phyloP scores from a whole-genome alignment of 2,113 vertebrate species.

The Pantherophis guttatus region DNA sequence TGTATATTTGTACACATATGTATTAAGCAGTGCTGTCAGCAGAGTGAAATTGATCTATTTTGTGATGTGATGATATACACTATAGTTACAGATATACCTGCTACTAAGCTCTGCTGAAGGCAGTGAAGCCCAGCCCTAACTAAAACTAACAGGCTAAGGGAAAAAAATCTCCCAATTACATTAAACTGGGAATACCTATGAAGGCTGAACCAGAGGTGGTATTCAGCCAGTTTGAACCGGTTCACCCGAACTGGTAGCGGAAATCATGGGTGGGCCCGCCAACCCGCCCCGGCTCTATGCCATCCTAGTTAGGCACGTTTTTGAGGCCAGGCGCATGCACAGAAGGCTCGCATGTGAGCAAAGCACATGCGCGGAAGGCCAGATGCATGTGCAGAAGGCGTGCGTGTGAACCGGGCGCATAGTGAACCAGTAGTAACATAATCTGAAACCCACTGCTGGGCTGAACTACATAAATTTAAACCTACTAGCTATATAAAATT shows the following conservation, averaged over 20 bases:
- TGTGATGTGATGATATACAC: constrained; percentile 3
- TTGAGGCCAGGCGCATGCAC: too few relatives aligned
- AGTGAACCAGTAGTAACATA: too few relatives aligned
- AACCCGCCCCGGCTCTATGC: too few relatives aligned
- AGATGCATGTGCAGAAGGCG: too few relatives aligned
- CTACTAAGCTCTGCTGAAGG: background rate
- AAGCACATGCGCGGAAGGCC: too few relatives aligned
- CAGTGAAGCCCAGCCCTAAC: background rate
- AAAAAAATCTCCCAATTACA: constrained; percentile 12
- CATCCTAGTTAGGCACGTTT: too few relatives aligned
- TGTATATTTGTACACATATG: background rate
- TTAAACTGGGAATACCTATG: constrained; percentile 10
- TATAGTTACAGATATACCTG: background rate
- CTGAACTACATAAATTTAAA: background rate
- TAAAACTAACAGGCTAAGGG: constrained; percentile 11
- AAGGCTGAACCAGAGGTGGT: background rate
- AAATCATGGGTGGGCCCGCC: too few relatives aligned
- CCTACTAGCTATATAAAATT: background rate
- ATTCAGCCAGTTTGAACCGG: too few relatives aligned
- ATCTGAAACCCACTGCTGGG: background rate
- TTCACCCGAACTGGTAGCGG: too few relatives aligned
- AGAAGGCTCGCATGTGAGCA: too few relatives aligned
- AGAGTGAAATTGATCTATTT: background rate
- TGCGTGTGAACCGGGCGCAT: too few relatives aligned
- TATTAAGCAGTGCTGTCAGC: background rate